A percentile compares a stretch with the other conserved stretches of the same genome.
Evolutionary conservation across 2,888 invertebrate genomes (phyloP).

Genomic region (Linyphia triangularis): DNA sequence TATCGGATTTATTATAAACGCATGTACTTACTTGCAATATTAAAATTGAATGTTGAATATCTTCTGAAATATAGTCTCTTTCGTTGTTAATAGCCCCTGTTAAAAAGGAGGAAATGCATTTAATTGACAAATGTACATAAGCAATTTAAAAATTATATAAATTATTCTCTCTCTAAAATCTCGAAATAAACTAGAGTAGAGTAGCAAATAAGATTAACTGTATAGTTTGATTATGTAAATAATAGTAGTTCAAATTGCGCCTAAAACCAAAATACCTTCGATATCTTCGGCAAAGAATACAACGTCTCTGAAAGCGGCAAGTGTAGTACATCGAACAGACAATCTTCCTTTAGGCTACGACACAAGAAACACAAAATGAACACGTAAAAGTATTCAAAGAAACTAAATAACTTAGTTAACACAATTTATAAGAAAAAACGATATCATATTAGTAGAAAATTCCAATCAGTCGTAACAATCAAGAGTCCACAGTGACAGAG

Average conservation of each 20-base stretch:
- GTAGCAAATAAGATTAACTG: neutral
- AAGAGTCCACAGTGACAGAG: too few relatives aligned
- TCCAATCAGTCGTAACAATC: too few relatives aligned
- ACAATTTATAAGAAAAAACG: neutral
- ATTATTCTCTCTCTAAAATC: too few relatives aligned
- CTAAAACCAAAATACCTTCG: conserved; percentile 49
- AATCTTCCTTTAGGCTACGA: conserved; percentile 72
- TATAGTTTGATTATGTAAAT: neutral
- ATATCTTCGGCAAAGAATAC: conserved; percentile 64
- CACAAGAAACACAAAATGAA: too few relatives aligned
- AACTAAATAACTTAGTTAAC: neutral
- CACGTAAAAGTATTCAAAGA: too few relatives aligned
- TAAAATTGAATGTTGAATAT: conserved; percentile 74
- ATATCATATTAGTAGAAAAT: neutral
- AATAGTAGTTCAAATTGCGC: too few relatives aligned
- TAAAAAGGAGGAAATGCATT: neutral
- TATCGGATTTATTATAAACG: too few relatives aligned
- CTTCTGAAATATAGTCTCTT: conserved; percentile 15
- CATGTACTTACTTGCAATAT: conserved; percentile 70
- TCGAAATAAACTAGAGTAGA: too few relatives aligned
- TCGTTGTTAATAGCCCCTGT: conserved; percentile 41
- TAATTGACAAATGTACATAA: neutral
- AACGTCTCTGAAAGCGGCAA: conserved; percentile 72
- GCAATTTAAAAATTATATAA: neutral
- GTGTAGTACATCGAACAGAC: conserved; percentile 55